These are phyloP conservation scores for Carposina sasakii DNA, from an alignment of 1,140 invertebrate genomes.

Conservation along the genomic window DNA sequence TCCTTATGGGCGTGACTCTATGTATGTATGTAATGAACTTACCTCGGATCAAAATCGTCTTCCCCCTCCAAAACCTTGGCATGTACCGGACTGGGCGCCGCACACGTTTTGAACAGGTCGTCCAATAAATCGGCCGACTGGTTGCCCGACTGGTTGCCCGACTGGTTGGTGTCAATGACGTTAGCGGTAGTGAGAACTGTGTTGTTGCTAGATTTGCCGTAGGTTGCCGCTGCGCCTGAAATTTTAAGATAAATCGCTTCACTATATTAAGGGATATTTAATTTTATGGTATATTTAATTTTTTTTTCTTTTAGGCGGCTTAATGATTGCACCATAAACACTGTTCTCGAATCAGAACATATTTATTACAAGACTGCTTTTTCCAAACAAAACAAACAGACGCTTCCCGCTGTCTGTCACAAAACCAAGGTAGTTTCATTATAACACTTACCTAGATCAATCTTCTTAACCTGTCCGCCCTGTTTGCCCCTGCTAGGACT, in stretches of 20 bases:
- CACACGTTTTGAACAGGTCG: constrained; percentile 77
- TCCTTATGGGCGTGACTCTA: too few relatives aligned
- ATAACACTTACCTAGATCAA: constrained; percentile 81
- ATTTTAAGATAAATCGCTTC: too few relatives aligned
- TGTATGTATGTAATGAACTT: too few relatives aligned
- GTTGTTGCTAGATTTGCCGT: constrained; percentile 75
- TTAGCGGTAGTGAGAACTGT: constrained; percentile 26
- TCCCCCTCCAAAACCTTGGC: constrained; percentile 29
- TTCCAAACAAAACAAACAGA: too few relatives aligned
- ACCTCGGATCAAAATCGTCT: constrained; percentile 76
- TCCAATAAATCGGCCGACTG: constrained; percentile 73
- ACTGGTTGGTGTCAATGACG: constrained; percentile 17
- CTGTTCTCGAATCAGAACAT: too few relatives aligned
- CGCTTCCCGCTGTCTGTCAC: too few relatives aligned
- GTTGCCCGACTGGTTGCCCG: constrained; percentile 31
- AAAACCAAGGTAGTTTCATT: too few relatives aligned
- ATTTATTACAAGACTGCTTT: too few relatives aligned
- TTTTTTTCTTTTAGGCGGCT: too few relatives aligned
- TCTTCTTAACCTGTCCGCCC: constrained; percentile 70
- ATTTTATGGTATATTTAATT: too few relatives aligned
- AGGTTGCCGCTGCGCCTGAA: constrained; percentile 82
- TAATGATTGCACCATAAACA: too few relatives aligned
- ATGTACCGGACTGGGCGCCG: constrained; percentile 19
- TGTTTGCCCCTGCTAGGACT: constrained; percentile 45
- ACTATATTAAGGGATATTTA: too few relatives aligned